A percentile compares a stretch with the other conserved stretches of the same genome.
Evolutionary conservation across 2,113 vertebrate genomes (phyloP).

Genomic region (Etheostoma cragini): DNA sequence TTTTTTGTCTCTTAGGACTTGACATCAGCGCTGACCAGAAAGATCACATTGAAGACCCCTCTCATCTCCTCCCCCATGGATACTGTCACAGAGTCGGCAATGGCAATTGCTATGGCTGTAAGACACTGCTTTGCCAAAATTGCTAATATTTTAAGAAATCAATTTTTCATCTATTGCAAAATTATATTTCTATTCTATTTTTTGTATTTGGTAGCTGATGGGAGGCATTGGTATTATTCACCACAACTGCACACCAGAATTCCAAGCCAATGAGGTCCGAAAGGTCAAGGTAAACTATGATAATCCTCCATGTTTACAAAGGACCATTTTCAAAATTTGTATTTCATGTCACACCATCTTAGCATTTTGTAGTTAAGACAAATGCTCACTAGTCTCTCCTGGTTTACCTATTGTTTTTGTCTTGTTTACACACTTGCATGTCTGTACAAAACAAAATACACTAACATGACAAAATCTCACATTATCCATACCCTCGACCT

Average conservation of each 20-base stretch:
- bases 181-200: neutral
- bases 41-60: conserved; percentile 93
- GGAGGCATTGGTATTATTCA: conserved; percentile 96
- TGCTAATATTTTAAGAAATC: neutral
- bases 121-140: conserved; percentile 52
- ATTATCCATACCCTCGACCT: neutral
- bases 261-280: conserved; percentile 94
- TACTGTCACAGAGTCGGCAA: conserved; percentile 93
- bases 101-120: conserved; percentile 96
- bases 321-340: neutral
- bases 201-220: conserved; percentile 85
- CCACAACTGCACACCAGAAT: conserved; percentile 95
- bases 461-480: neutral
- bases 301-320: neutral
- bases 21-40: conserved; percentile 92
- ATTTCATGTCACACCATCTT: neutral
- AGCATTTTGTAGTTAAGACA: neutral
- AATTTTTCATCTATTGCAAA: neutral
- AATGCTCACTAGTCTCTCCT: too few species aligned
- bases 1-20: conserved; percentile 83
- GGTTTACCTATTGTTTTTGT: too few species aligned
- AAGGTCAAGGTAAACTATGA: conserved; percentile 89
- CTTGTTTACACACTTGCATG: neutral
- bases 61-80: conserved; percentile 97
- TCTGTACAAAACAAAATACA: neutral